phyloP scores from a whole-genome alignment of 2,888 invertebrate species.

The Hedychridium roseum region DNA sequence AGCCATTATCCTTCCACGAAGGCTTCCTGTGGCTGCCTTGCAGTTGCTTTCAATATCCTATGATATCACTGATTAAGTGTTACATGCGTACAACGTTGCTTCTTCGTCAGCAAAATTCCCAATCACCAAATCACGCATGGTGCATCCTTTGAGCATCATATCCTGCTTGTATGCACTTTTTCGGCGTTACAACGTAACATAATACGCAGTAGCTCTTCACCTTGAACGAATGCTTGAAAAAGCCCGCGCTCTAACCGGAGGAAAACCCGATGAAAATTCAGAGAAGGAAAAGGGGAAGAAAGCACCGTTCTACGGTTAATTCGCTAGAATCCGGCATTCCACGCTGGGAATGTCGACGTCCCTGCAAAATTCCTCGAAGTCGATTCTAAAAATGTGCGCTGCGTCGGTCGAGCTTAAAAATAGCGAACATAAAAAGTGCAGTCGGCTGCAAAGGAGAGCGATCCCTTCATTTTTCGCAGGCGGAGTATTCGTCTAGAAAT shows the following conservation, averaged over 20 bases:
- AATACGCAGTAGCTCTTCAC: slow-evolving; percentile 4
- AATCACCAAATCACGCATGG: slow-evolving; percentile 5
- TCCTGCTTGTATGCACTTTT: slow-evolving; percentile 6
- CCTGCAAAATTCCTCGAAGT: slow-evolving; percentile 43
- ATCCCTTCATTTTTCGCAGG: slow-evolving; percentile 11
- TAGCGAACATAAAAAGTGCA: slow-evolving; percentile 51
- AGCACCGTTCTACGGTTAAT: background rate
- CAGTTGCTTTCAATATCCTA: too few species aligned
- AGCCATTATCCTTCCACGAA: too few species aligned
- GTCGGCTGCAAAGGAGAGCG: slow-evolving; percentile 29
- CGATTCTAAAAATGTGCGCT: slow-evolving; percentile 56
- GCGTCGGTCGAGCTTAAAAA: slow-evolving; percentile 54
- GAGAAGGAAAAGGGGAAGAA: background rate
- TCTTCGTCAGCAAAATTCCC: background rate
- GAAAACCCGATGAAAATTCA: background rate
- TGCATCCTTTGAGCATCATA: slow-evolving; percentile 6
- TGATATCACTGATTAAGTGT: too few species aligned
- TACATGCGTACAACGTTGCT: slow-evolving; percentile 5
- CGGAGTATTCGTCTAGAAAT: slow-evolving; percentile 3
- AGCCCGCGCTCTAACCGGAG: background rate
- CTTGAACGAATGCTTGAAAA: too few species aligned
- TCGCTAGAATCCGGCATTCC: background rate
- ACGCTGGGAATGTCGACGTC: slow-evolving; percentile 16
- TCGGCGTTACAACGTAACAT: slow-evolving; percentile 5
- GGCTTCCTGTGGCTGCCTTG: too few species aligned